phyloP scores from a whole-genome alignment of 2,888 invertebrate genomes.

The Buathra laborator region DNA sequence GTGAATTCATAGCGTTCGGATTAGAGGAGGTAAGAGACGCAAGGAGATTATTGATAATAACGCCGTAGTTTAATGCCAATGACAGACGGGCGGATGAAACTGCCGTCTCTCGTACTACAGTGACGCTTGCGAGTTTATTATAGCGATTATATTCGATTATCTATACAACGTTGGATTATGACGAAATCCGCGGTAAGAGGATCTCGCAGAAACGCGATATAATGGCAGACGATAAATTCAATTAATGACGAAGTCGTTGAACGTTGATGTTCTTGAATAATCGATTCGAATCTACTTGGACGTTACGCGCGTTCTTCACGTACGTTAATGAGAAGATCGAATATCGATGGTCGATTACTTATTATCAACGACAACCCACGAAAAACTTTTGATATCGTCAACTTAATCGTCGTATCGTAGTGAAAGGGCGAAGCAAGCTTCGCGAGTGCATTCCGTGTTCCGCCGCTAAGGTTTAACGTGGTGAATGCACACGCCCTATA shows the following conservation, averaged over 20 bases:
- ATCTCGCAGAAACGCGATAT: not conserved
- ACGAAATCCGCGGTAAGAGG: conserved; percentile 18
- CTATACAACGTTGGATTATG: not conserved
- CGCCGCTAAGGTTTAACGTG: not conserved
- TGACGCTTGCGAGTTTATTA: not conserved
- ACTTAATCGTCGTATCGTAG: not conserved
- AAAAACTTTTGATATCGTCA: not conserved
- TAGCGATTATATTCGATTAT: conserved; percentile 32
- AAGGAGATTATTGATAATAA: conserved; percentile 33
- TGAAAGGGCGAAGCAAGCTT: not conserved
- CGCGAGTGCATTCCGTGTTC: not conserved
- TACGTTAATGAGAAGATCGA: not conserved
- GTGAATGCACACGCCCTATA: conserved; percentile 20
- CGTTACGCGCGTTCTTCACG: too few relatives aligned
- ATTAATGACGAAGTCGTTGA: conserved; percentile 27
- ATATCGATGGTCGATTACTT: not conserved
- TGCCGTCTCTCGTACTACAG: not conserved
- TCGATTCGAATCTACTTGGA: conserved; percentile 3
- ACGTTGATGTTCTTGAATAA: conserved; percentile 27
- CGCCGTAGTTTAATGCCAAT: not conserved
- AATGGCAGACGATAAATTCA: not conserved
- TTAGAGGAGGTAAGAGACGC: not conserved
- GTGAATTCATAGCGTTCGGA: not conserved
- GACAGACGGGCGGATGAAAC: not conserved
- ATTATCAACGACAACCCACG: not conserved